Percentiles rank a stretch among this genome's conserved stretches.
These are phyloP conservation scores for Chunga burmeisteri DNA, from an alignment of 2,113 vertebrate genomes.

Conservation along the genomic window DNA sequence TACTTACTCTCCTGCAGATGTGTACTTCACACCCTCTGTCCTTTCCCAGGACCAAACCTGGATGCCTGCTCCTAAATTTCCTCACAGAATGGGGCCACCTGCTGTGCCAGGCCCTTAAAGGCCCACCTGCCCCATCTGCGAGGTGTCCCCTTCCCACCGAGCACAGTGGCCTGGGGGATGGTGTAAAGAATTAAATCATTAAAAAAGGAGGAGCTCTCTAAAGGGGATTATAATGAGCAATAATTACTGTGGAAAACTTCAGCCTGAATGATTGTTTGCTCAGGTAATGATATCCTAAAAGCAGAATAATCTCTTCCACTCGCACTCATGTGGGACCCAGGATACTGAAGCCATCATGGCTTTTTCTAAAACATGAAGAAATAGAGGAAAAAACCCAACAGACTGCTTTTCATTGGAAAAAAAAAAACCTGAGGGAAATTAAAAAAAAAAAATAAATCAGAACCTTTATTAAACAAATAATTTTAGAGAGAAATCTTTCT, in stretches of 20 bases:
- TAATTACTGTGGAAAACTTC: neutral
- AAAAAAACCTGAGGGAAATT: neutral
- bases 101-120: no score
- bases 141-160: rapidly evolving
- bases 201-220: neutral
- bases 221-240: neutral
- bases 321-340: neutral
- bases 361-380: neutral
- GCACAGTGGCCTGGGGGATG: rapidly evolving
- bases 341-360: rapidly evolving
- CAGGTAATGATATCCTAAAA: neutral
- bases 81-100: rapidly evolving
- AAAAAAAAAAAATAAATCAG: neutral
- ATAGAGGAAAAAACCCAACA: rapidly evolving
- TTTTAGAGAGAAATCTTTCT: neutral
- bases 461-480: neutral
- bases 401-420: neutral
- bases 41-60: rapidly evolving
- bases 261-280: neutral
- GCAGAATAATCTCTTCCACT: neutral
- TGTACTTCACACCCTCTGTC: rapidly evolving
- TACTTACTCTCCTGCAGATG: rapidly evolving
- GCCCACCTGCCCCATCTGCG: rapidly evolving
- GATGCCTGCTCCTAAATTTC: neutral
- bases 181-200: neutral